Percentiles rank a stretch among this genome's conserved stretches.
phyloP scores from a whole-genome alignment of 2,113 vertebrate genomes.

The Zosterops lateralis region DNA sequence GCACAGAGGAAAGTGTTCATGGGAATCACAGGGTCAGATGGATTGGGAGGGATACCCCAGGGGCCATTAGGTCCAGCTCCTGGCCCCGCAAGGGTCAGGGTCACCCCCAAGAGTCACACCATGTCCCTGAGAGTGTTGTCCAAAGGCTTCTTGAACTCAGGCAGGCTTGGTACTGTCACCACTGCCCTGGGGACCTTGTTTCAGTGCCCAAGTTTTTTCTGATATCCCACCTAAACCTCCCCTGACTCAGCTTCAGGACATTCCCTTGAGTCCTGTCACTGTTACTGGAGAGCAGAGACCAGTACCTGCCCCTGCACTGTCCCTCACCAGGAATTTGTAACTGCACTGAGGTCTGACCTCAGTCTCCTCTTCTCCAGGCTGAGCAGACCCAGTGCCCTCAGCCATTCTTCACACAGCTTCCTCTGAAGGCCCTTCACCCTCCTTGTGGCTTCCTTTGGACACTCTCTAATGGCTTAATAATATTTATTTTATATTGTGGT shows the following conservation, averaged over 20 bases:
- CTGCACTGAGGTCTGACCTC: background rate
- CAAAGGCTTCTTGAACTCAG: background rate
- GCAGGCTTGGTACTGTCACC: background rate
- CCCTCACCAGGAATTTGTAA: accelerated
- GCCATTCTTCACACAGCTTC: accelerated
- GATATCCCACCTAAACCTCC: background rate
- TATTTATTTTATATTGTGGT: background rate
- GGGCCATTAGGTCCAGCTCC: background rate
- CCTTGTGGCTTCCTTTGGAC: background rate
- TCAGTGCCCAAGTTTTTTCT: background rate
- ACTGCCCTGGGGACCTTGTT: background rate
- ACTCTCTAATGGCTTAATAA: background rate
- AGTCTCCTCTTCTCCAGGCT: background rate
- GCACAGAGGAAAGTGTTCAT: background rate
- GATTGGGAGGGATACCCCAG: too few species aligned
- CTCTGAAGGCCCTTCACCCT: background rate
- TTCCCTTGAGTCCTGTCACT: background rate
- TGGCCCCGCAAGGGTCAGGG: background rate
- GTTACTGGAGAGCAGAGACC: background rate
- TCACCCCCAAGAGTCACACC: background rate
- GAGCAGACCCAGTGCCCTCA: background rate
- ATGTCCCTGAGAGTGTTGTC: background rate
- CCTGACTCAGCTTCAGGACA: background rate
- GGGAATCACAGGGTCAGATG: too few species aligned
- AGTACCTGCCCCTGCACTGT: background rate